These are phyloP conservation scores for Cryptus viduatorius DNA, from an alignment of 2,888 invertebrate genomes.

Conservation along the genomic window DNA sequence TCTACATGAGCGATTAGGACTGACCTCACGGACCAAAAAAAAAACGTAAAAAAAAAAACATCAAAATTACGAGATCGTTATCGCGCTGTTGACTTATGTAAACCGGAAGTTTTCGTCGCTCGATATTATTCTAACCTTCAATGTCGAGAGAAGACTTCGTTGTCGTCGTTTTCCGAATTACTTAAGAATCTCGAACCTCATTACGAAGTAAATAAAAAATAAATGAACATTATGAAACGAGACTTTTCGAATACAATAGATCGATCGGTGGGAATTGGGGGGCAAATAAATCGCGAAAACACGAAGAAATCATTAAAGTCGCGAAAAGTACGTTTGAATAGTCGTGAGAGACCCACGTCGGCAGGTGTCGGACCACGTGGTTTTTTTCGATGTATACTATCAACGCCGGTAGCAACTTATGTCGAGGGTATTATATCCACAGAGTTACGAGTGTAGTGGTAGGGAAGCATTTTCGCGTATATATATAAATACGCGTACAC, in stretches of 20 bases:
- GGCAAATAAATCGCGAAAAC: no score
- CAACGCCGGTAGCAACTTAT: background rate
- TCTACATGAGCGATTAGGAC: background rate
- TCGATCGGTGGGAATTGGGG: no score
- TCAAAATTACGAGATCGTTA: background rate
- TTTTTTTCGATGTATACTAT: background rate
- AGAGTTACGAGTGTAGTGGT: background rate
- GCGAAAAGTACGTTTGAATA: background rate
- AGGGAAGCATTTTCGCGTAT: background rate
- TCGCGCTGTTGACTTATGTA: background rate
- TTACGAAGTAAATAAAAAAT: no score
- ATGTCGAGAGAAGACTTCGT: background rate
- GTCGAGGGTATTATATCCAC: background rate
- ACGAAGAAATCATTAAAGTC: no score
- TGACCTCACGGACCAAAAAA: background rate
- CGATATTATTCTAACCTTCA: background rate
- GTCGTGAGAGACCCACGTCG: constrained; percentile 19
- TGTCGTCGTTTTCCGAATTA: background rate
- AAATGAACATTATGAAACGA: no score
- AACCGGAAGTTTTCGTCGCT: background rate
- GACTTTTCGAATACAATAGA: no score
- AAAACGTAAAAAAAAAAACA: background rate
- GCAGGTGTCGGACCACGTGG: constrained; percentile 32
- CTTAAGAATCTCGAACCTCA: background rate
- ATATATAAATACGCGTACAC: background rate